A percentile compares a stretch with the other conserved stretches of the same genome.
Conservation (phyloP, 1,140 invertebrate species). For the Bradysia coprophila region DNA sequence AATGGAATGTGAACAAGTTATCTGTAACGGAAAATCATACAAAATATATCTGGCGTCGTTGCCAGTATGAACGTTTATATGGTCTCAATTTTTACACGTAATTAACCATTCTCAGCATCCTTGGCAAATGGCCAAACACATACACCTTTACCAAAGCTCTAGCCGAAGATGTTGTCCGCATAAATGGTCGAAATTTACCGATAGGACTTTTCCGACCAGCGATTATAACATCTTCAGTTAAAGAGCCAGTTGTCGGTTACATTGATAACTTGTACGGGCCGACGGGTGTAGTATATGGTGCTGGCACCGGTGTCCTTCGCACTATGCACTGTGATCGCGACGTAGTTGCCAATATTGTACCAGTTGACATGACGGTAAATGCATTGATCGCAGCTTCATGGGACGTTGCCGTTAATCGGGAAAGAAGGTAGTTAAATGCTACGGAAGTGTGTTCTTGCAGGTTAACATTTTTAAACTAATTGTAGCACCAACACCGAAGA, state of each 20-base stretch:
- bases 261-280: conserved; percentile 70
- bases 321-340: conserved; percentile 39
- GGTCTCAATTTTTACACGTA: too few species aligned
- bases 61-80: too few species aligned
- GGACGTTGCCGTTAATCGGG: conserved; percentile 31
- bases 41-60: too few species aligned
- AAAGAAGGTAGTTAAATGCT: conserved; percentile 21
- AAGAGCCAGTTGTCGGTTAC: conserved; percentile 54
- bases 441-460: neutral
- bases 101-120: conserved; percentile 32
- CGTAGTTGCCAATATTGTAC: conserved; percentile 59
- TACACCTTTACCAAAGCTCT: conserved; percentile 59
- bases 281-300: conserved; percentile 36
- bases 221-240: conserved; percentile 44
- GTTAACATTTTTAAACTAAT: neutral
- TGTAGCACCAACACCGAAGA: conserved; percentile 18
- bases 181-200: conserved; percentile 37
- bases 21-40: too few species aligned
- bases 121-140: conserved; percentile 48
- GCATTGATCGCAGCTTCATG: conserved; percentile 52
- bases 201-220: conserved; percentile 43
- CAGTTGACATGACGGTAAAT: conserved; percentile 68
- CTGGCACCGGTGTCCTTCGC: conserved; percentile 53
- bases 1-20: too few species aligned
- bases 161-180: conserved; percentile 39